Conservation (phyloP, 1,140 invertebrate species). For the Lamellibrachia luymesi region DNA sequence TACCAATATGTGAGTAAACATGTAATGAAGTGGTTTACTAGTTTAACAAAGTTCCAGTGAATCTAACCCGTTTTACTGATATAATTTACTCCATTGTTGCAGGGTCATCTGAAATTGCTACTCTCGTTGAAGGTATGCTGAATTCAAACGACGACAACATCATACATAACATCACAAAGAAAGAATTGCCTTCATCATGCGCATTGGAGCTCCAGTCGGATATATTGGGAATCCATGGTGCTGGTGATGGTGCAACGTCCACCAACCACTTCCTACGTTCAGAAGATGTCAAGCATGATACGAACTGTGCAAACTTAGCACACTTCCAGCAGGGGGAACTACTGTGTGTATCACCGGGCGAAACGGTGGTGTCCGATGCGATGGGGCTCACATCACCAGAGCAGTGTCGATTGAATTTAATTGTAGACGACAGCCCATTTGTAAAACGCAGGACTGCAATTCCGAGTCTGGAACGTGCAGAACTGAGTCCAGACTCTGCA, state of each 20-base stretch:
- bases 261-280: not conserved
- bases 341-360: not conserved
- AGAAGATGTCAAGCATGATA: not conserved
- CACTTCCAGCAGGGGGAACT: not conserved
- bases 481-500: not conserved
- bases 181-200: not conserved
- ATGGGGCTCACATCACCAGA: not conserved
- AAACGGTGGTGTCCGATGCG: not conserved
- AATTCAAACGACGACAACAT: not conserved
- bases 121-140: not conserved
- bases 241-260: not conserved
- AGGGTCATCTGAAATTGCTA: not conserved
- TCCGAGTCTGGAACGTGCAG: not conserved
- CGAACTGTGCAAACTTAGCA: not conserved
- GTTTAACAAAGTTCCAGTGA: not conserved
- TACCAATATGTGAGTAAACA: not conserved
- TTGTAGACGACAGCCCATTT: not conserved
- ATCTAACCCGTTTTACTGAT: too few relatives aligned
- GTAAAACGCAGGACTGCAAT: not conserved
- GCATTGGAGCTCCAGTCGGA: not conserved
- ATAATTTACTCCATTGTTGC: not conserved
- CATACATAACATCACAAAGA: not conserved
- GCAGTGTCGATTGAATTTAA: not conserved
- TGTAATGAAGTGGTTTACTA: not conserved
- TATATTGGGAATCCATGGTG: not conserved